Conservation (phyloP, 2,113 vertebrate genomes). For the Coregonus clupeaformis region DNA sequence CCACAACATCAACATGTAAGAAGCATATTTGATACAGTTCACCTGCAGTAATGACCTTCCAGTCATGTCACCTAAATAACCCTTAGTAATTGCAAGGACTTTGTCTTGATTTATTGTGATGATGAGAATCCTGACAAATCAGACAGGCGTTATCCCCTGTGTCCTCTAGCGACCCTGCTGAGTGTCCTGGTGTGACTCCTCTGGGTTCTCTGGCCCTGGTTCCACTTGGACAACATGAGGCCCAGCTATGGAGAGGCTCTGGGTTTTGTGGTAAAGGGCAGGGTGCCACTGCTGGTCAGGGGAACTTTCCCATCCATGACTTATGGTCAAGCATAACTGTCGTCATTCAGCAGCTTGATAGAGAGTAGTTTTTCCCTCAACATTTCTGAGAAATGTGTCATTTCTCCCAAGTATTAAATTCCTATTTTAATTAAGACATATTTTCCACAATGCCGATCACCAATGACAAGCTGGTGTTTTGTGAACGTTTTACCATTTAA, state of each 20-base stretch:
- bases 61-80: not conserved
- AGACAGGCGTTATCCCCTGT: constrained; percentile 4
- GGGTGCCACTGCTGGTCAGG: not conserved
- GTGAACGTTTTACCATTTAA: not conserved
- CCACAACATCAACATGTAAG: not conserved
- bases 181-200: constrained; percentile 23
- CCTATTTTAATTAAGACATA: not conserved
- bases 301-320: not conserved
- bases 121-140: constrained; percentile 1
- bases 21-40: not conserved
- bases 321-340: not conserved
- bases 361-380: not conserved
- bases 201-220: constrained; percentile 2
- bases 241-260: constrained; percentile 2
- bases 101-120: not conserved
- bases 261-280: not conserved
- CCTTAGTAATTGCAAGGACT: not conserved
- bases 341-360: not conserved
- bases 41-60: not conserved
- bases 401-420: not conserved
- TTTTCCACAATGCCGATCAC: not conserved
- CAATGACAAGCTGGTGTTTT: not conserved
- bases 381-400: not conserved
- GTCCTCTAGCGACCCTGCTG: constrained; percentile 13
- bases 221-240: constrained; percentile 8